phyloP scores from a whole-genome alignment of 2,797 vertebrate genomes.

The Myotis planiceps region DNA sequence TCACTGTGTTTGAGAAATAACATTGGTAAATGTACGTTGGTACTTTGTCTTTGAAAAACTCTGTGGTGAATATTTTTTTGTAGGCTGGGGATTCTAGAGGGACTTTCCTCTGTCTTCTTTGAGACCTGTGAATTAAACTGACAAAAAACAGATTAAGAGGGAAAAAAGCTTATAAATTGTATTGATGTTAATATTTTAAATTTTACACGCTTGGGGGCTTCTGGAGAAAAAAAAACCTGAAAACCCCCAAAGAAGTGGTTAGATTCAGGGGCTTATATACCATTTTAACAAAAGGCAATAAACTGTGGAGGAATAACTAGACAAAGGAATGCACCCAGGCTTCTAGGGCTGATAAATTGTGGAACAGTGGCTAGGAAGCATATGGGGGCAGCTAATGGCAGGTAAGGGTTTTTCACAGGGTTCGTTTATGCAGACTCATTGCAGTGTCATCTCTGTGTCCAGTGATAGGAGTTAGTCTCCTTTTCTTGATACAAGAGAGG shows the following conservation, averaged over 20 bases:
- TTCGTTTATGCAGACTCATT: background rate
- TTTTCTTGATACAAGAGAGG: background rate
- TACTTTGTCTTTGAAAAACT: background rate
- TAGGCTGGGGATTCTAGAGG: background rate
- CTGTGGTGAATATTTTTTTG: background rate
- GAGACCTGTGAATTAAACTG: background rate
- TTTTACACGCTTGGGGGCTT: background rate
- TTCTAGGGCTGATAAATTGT: background rate
- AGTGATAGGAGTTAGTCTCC: background rate
- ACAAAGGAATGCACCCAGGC: background rate
- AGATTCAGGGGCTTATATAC: background rate
- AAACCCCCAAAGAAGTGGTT: background rate
- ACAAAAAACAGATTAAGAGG: background rate
- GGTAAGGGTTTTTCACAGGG: background rate
- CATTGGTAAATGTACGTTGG: background rate
- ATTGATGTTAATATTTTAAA: background rate
- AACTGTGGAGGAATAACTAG: background rate
- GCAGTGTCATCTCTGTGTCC: background rate
- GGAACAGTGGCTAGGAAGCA: background rate
- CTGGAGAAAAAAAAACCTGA: background rate
- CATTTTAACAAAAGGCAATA: constrained; percentile 12
- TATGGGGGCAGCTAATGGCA: background rate
- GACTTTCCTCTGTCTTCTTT: background rate
- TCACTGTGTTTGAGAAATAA: background rate
- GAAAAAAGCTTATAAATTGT: background rate